These are phyloP conservation scores for Odontamblyopus rebecca DNA, from an alignment of 2,797 vertebrate genomes.

Conservation along the genomic window DNA sequence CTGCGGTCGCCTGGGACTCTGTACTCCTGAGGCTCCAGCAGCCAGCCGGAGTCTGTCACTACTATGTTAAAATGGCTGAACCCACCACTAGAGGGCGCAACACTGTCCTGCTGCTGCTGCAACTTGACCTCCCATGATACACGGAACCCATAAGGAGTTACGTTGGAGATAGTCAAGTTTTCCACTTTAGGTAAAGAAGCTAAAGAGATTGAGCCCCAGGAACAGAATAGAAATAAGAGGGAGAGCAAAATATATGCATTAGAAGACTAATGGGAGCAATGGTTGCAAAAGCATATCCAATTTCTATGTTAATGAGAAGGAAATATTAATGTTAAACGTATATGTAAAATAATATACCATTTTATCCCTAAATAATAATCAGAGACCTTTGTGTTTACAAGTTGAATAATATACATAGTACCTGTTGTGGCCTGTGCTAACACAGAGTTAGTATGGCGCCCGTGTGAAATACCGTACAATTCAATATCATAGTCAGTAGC, in stretches of 20 bases:
- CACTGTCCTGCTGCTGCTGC: conserved; percentile 68
- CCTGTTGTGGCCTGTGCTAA: conserved; percentile 84
- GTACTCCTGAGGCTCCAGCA: conserved; percentile 94
- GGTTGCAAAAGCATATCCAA: conserved; percentile 70
- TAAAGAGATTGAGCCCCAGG: conserved; percentile 65
- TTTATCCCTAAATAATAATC: neutral
- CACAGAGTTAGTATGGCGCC: conserved; percentile 79
- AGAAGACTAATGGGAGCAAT: conserved; percentile 67
- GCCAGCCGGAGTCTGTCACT: conserved; percentile 94
- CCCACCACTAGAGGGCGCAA: conserved; percentile 59
- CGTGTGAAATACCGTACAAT: conserved; percentile 81
- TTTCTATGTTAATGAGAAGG: neutral
- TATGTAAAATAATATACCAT: neutral
- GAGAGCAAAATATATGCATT: conserved; percentile 67
- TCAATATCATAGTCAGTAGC: conserved; percentile 83
- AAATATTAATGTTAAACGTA: neutral
- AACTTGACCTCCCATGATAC: conserved; percentile 83
- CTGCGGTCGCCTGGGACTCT: conserved; percentile 86
- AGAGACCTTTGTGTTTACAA: conserved; percentile 1
- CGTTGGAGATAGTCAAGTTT: conserved; percentile 90
- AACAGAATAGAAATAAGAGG: conserved; percentile 36
- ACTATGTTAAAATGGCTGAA: conserved; percentile 91
- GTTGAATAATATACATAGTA: conserved; percentile 71
- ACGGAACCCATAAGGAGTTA: conserved; percentile 92
- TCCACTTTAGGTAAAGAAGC: conserved; percentile 92